Conservation (phyloP, 2,797 vertebrate species). For the Perodicticus potto region DNA sequence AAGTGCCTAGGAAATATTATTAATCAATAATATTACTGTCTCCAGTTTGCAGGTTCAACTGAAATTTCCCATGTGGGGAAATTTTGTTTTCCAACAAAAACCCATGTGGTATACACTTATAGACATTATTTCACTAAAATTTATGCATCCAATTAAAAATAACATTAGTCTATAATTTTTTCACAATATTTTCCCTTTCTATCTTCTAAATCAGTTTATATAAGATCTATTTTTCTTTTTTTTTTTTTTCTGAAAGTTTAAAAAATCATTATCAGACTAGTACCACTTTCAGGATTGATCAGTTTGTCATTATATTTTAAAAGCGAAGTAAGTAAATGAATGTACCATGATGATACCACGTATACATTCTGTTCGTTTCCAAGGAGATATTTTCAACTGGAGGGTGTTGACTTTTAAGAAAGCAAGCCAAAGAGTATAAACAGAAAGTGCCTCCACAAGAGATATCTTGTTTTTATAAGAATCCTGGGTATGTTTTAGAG, state of each 20-base stretch:
- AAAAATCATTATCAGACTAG: background rate
- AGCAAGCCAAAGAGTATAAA: background rate
- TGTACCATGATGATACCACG: background rate
- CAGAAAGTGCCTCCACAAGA: background rate
- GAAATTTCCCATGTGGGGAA: background rate
- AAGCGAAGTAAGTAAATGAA: background rate
- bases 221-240: background rate
- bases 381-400: background rate
- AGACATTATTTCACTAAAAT: background rate
- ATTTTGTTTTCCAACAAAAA: too few species aligned
- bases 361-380: background rate
- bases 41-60: background rate
- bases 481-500: background rate
- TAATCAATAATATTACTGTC: background rate
- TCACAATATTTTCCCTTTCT: background rate
- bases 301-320: background rate
- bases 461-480: background rate
- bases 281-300: background rate
- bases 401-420: conserved; percentile 1
- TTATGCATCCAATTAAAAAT: background rate
- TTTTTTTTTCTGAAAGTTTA: background rate
- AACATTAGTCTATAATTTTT: background rate
- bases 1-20: background rate
- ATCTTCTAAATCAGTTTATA: background rate
- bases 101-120: background rate